These are phyloP conservation scores for Bubo blakistoni DNA, from an alignment of 2,113 vertebrate genomes.

Conservation along the genomic window DNA sequence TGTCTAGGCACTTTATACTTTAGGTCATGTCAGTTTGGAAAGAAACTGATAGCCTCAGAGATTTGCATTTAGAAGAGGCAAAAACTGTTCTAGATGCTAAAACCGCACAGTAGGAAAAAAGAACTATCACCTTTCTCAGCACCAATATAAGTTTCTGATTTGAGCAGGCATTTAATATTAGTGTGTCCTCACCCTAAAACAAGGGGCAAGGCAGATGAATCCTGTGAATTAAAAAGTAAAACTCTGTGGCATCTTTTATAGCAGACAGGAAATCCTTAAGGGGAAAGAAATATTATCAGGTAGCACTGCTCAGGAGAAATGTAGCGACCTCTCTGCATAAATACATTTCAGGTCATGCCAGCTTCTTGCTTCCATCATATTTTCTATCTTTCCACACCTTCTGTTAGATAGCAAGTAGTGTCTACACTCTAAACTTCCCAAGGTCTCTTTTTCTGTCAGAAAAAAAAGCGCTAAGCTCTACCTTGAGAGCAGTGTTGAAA, in stretches of 20 bases:
- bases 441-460: neutral
- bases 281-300: neutral
- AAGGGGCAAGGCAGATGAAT: neutral
- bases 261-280: neutral
- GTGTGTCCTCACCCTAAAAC: neutral
- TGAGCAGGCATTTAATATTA: neutral
- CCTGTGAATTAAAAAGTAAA: neutral
- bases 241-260: neutral
- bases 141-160: neutral
- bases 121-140: fast-evolving
- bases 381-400: neutral
- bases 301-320: neutral
- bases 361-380: neutral
- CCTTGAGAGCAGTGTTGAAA: neutral
- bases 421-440: neutral
- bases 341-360: neutral
- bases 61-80: neutral
- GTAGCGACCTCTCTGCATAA: neutral
- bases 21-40: neutral
- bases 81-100: neutral
- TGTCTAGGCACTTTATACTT: neutral
- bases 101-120: neutral
- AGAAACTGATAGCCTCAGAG: neutral
- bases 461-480: neutral
- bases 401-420: neutral